These are phyloP conservation scores for Yoshiicerus persimilis DNA, from an alignment of 1,140 invertebrate species.

Conservation along the genomic window DNA sequence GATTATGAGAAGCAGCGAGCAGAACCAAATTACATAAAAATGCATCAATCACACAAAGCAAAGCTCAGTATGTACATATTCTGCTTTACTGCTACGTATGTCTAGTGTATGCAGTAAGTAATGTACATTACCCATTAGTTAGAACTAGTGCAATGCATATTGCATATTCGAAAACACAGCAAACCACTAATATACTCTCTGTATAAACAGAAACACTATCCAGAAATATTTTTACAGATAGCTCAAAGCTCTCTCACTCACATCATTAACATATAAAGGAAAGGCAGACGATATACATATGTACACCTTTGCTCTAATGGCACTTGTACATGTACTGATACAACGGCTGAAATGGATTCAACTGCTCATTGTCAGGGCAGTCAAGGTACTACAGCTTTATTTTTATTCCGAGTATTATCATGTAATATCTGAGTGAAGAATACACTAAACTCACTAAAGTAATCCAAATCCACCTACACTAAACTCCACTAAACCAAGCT, in stretches of 20 bases:
- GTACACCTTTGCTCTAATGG: neutral
- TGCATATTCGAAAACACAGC: neutral
- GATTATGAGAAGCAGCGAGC: constrained; percentile 41
- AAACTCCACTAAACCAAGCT: neutral
- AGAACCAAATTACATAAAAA: constrained; percentile 46
- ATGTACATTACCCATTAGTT: neutral
- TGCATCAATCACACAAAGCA: constrained; percentile 42
- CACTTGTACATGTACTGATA: neutral
- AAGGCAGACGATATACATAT: neutral
- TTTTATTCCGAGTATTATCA: neutral
- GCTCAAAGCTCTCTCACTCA: neutral
- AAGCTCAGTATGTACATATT: neutral
- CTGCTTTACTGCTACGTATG: neutral
- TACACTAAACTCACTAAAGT: no score
- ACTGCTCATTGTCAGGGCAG: neutral
- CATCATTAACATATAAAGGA: neutral
- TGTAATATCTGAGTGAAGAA: neutral
- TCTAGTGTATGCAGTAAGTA: neutral
- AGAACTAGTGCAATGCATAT: neutral
- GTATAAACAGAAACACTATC: neutral
- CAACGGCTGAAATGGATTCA: constrained; percentile 7
- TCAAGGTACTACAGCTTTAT: neutral
- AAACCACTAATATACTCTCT: neutral
- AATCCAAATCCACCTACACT: neutral
- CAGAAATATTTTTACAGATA: neutral